Base-by-base conservation (phyloP, 2,797 vertebrate genomes). In the Antrozous pallidus region DNA sequence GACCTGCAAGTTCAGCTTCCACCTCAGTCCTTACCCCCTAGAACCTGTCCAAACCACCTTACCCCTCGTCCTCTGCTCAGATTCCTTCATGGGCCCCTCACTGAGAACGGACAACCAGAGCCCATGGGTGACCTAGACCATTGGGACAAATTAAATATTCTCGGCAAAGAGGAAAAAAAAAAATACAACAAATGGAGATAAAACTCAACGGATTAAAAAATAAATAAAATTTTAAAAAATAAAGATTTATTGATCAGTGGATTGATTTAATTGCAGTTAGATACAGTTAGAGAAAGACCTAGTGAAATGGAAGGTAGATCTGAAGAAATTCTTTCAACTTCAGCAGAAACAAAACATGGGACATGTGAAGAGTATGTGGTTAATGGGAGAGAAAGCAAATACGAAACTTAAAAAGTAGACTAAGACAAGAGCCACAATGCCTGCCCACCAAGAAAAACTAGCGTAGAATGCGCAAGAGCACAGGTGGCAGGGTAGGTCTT, bases 391-490 rank as follows among this genome's bases (percentile, higher is more conserved):
- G 36, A 22, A 45, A n/a, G 58, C 49, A 51, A 13, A 3, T 17
- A 8, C 20, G 22, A 33, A 58, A 18, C 28, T 14, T 31, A 9
- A 2, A 36, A 38, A 26, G n/a, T 4, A 18, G 28, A 24, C 31
- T 2, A 16, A 36, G 40, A 40, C 5, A 20, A 14, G 8, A 24
- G 45, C 18, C 0, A 0, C 2, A 3, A 13, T n/a, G 38, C 31
- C 40, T 14, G 5, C 12, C 5, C 7, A 18, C 36, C 54, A 8
- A 26, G 54, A n/a, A 8, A 11, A 56, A 9, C 8, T 2, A 28
- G 33, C 0, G 2, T 1, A 20, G 63, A 20, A 3, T 6, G 2
- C 0, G 0, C 18, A 4, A 22, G 31, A 24, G 45, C 6, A 1
- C 18, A 1, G 1, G 8, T 17, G 2, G 49, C 20, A 1, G 70